phyloP scores from a whole-genome alignment of 2,113 vertebrate genomes.

The Petrocephalus zakoni region DNA sequence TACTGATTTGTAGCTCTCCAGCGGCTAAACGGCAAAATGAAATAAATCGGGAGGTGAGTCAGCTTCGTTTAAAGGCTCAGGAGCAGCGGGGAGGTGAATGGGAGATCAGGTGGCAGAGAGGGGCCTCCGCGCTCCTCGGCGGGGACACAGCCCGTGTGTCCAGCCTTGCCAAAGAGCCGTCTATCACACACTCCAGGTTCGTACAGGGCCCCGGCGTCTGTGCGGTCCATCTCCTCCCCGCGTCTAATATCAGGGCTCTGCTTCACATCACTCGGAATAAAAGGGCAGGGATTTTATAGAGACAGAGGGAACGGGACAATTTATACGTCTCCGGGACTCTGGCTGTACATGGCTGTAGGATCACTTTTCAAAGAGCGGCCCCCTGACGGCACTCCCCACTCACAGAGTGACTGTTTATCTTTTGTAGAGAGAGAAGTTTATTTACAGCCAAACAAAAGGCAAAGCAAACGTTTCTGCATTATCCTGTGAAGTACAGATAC shows the following conservation, averaged over 20 bases:
- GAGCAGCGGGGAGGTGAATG: background rate
- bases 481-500: background rate
- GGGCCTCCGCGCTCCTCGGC: background rate
- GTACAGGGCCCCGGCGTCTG: background rate
- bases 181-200: background rate
- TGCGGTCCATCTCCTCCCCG: background rate
- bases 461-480: background rate
- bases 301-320: background rate
- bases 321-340: background rate
- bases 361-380: background rate
- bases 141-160: background rate
- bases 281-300: background rate
- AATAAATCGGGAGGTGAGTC: background rate
- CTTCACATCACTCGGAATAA: background rate
- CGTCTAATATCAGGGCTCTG: background rate
- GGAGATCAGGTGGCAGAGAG: background rate
- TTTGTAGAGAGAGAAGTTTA: background rate
- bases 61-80: background rate
- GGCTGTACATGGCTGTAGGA: background rate
- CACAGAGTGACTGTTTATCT: background rate
- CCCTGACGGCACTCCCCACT: background rate
- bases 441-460: background rate
- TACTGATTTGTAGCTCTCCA: background rate
- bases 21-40: background rate
- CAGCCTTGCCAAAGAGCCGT: background rate